A percentile compares a stretch with the other conserved stretches of the same genome.
phyloP scores from a whole-genome alignment of 1,140 invertebrate genomes.

The Idris sp. region DNA sequence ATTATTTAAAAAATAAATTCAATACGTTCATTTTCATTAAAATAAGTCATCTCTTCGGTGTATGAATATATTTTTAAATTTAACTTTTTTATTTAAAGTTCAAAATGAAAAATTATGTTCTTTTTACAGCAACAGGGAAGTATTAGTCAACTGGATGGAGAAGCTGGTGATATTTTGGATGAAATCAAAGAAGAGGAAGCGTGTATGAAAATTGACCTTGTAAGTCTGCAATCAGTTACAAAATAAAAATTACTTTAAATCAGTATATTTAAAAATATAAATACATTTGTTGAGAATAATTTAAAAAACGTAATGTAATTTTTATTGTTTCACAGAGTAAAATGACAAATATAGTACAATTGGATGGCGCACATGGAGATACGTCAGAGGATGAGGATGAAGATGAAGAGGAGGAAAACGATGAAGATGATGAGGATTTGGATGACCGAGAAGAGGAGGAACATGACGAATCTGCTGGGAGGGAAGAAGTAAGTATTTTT shows the following conservation, averaged over 20 bases:
- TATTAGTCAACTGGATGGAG: conserved; percentile 81
- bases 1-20: not conserved
- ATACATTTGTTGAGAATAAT: too few relatives aligned
- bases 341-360: conserved; percentile 73
- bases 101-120: conserved; percentile 13
- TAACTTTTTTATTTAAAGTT: too few relatives aligned
- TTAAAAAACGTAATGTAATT: too few relatives aligned
- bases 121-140: conserved; percentile 67
- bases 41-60: too few relatives aligned
- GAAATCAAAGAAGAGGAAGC: conserved; percentile 87
- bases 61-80: too few relatives aligned
- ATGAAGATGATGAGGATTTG: conserved; percentile 83
- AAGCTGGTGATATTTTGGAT: conserved; percentile 85
- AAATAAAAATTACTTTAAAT: too few relatives aligned
- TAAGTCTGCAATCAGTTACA: too few relatives aligned
- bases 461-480: conserved; percentile 78
- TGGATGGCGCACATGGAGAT: conserved; percentile 86
- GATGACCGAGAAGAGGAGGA: conserved; percentile 89
- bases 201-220: conserved; percentile 80
- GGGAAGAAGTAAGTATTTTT: conserved; percentile 78
- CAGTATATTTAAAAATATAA: too few relatives aligned
- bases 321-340: conserved; percentile 26
- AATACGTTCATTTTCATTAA: too few relatives aligned
- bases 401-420: conserved; percentile 87
- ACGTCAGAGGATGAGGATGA: conserved; percentile 88